Conservation (phyloP, 2,113 vertebrate genomes). For the Pseudorhombus dupliciocellatus region DNA sequence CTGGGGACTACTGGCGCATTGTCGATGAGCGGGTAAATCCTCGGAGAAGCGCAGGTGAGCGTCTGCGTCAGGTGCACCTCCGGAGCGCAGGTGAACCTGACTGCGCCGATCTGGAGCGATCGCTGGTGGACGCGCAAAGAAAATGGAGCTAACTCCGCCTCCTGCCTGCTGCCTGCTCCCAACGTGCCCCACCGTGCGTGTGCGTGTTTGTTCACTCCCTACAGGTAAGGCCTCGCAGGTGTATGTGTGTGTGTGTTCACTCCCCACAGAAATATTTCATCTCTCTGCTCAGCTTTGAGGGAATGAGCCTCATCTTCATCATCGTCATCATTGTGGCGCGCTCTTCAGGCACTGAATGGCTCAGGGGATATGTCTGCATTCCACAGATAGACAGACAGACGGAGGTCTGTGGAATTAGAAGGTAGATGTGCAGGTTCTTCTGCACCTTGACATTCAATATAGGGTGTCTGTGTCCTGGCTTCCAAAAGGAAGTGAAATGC, state of each 20-base stretch:
- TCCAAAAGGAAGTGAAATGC: too few relatives aligned
- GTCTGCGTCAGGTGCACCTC: slow-evolving; percentile 44
- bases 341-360: too few relatives aligned
- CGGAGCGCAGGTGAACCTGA: slow-evolving; percentile 8
- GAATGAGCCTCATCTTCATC: background rate
- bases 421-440: too few relatives aligned
- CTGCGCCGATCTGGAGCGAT: slow-evolving; percentile 31
- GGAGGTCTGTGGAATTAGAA: too few relatives aligned
- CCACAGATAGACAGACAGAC: too few relatives aligned
- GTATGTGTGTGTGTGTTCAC: too few relatives aligned
- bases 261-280: too few relatives aligned
- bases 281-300: background rate
- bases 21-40: slow-evolving; percentile 37
- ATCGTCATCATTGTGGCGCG: too few relatives aligned
- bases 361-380: too few relatives aligned
- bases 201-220: slow-evolving; percentile 10
- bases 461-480: too few relatives aligned
- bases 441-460: too few relatives aligned
- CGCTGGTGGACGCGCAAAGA: slow-evolving; percentile 33
- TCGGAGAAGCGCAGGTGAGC: slow-evolving; percentile 10
- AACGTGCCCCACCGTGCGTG: slow-evolving; percentile 40
- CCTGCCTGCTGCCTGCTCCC: slow-evolving; percentile 18
- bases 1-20: slow-evolving; percentile 42
- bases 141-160: slow-evolving; percentile 70
- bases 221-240: slow-evolving; percentile 68